Evolutionary conservation across 2,797 vertebrate genomes (phyloP).

Genomic region (Myotis daubentonii): DNA sequence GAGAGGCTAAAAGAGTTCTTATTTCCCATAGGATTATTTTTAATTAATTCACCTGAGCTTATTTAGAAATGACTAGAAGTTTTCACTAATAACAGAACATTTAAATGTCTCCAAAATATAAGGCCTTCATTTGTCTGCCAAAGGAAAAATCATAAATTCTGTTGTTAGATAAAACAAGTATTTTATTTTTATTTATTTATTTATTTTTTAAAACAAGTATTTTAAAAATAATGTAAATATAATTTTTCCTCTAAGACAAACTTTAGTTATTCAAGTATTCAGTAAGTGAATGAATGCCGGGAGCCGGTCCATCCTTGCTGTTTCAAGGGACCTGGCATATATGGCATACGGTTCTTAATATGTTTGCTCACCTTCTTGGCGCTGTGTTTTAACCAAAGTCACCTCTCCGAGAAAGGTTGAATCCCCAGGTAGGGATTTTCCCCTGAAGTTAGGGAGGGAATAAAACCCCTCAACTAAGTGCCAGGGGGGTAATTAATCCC

Average conservation of each 20-base stretch:
- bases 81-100: constrained; percentile 9
- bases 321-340: too few species aligned
- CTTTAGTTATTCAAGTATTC: background rate
- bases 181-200: too few species aligned
- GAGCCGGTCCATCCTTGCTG: too few species aligned
- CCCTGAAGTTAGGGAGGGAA: too few species aligned
- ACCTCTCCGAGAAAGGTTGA: too few species aligned
- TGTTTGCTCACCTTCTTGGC: too few species aligned
- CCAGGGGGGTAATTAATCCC: too few species aligned
- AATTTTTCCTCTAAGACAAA: background rate
- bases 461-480: too few species aligned
- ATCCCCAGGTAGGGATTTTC: too few species aligned
- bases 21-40: background rate
- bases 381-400: too few species aligned
- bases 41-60: constrained; percentile 5
- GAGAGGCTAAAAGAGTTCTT: background rate
- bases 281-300: constrained; percentile 26
- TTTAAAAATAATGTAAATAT: background rate
- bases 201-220: constrained; percentile 28
- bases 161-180: background rate
- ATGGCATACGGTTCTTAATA: too few species aligned
- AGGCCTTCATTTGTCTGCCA: constrained; percentile 24
- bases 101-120: constrained; percentile 21
- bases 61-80: background rate
- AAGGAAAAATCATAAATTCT: constrained; percentile 30